These are phyloP conservation scores for Agrochola macilenta DNA, from an alignment of 2,888 invertebrate species.

Conservation along the genomic window DNA sequence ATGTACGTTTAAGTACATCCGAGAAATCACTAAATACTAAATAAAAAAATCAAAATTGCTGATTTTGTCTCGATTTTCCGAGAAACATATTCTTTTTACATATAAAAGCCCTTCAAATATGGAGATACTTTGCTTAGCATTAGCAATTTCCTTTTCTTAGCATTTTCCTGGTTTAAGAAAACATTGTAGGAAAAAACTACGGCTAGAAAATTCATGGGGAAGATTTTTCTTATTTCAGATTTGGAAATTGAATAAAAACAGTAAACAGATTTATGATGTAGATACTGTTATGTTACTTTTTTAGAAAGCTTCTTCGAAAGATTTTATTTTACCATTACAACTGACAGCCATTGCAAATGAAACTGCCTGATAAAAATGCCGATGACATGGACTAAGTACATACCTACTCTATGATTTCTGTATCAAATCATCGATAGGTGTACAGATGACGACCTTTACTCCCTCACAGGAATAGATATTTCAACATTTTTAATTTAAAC, in stretches of 20 bases:
- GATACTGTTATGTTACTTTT: background rate
- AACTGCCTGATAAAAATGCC: background rate
- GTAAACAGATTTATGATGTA: background rate
- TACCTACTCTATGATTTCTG: background rate
- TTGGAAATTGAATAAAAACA: slow-evolving; percentile 41
- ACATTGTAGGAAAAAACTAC: slow-evolving; percentile 8
- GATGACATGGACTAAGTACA: background rate
- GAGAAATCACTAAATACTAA: background rate
- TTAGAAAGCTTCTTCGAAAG: too few species aligned
- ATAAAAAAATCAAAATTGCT: background rate
- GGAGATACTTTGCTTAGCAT: background rate
- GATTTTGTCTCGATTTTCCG: background rate
- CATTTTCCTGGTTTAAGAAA: slow-evolving; percentile 7
- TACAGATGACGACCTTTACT: background rate
- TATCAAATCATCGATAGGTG: background rate
- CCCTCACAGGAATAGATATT: background rate
- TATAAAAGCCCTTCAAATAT: background rate
- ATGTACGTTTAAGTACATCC: background rate
- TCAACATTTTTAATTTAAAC: slow-evolving; percentile 2
- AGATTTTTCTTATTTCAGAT: slow-evolving; percentile 19
- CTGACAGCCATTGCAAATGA: background rate
- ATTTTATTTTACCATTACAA: background rate
- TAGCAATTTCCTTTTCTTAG: slow-evolving; percentile 19
- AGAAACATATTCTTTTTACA: background rate
- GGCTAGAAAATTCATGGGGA: background rate